Evolutionary conservation across 2,113 vertebrate genomes (phyloP).

Genomic region (Epinephelus fuscoguttatus): DNA sequence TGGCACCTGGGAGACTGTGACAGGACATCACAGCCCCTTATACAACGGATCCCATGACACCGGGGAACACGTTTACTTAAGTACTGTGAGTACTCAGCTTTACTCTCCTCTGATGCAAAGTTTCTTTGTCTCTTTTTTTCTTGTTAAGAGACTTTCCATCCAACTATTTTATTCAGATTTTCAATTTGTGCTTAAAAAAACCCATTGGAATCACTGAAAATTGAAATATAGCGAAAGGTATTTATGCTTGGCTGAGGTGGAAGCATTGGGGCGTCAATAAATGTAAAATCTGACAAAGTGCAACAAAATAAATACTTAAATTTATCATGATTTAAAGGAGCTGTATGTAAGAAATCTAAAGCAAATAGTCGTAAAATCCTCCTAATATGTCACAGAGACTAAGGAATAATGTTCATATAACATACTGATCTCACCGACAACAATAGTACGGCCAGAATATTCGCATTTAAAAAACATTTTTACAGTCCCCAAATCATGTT

Average conservation of each 20-base stretch:
- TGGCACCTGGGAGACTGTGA: conserved; percentile 81
- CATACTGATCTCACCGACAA: too few species aligned
- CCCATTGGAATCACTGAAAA: not conserved
- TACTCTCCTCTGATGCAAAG: not conserved
- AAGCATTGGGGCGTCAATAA: not conserved
- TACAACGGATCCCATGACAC: conserved; percentile 75
- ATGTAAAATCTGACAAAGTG: not conserved
- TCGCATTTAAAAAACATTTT: too few species aligned
- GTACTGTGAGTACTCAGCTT: conserved; percentile 77
- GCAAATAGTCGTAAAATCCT: too few species aligned
- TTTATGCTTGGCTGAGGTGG: not conserved
- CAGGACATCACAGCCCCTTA: conserved; percentile 87
- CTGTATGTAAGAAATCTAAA: too few species aligned
- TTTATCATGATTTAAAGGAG: not conserved
- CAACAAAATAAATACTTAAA: not conserved
- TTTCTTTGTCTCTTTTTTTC: not conserved
- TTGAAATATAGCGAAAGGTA: not conserved
- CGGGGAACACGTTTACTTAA: conserved; percentile 62
- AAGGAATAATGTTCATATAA: too few species aligned
- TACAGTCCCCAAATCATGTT: too few species aligned
- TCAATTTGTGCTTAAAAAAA: not conserved
- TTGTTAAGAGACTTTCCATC: not conserved
- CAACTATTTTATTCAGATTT: not conserved
- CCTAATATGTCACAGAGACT: too few species aligned
- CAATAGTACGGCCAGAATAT: too few species aligned